Conservation (phyloP, 1,140 invertebrate species). For the Drosophila ficusphila region DNA sequence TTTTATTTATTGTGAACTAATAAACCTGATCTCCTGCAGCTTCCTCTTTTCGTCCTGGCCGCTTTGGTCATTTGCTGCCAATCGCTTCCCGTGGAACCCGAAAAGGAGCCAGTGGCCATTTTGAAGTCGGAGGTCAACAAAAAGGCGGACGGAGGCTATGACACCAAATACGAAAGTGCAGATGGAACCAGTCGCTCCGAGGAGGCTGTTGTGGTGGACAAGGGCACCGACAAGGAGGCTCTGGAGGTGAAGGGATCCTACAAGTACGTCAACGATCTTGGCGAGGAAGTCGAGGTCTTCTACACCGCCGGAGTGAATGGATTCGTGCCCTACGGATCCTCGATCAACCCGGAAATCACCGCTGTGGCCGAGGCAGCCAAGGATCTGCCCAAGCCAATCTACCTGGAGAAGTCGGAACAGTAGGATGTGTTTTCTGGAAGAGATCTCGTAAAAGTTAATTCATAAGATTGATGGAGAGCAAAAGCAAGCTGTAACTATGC, state of each 20-base stretch:
- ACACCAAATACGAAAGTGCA: slow-evolving; percentile 16
- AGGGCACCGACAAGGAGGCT: slow-evolving; percentile 53
- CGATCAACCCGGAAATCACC: slow-evolving; percentile 69
- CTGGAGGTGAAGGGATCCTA: slow-evolving; percentile 72
- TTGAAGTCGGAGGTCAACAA: slow-evolving; percentile 61
- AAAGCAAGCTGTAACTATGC: slow-evolving; percentile 18
- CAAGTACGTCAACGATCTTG: slow-evolving; percentile 62
- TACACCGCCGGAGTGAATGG: slow-evolving; percentile 79
- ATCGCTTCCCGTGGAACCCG: slow-evolving; percentile 21
- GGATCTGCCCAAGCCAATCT: slow-evolving; percentile 56
- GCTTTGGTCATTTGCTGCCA: slow-evolving; percentile 11
- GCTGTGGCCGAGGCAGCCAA: slow-evolving; percentile 68
- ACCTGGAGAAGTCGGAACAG: neutral
- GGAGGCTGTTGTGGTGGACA: slow-evolving; percentile 30
- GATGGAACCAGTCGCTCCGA: slow-evolving; percentile 66
- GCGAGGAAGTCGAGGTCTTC: slow-evolving; percentile 64
- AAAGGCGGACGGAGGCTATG: slow-evolving; percentile 52
- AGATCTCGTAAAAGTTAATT: slow-evolving; percentile 15
- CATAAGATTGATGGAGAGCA: slow-evolving; percentile 4
- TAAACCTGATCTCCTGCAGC: slow-evolving; percentile 19
- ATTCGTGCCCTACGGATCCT: slow-evolving; percentile 64
- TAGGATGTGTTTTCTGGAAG: neutral
- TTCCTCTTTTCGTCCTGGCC: slow-evolving; percentile 50
- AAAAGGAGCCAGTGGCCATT: slow-evolving; percentile 48
- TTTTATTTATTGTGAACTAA: neutral